Conservation (phyloP, 2,113 vertebrate genomes). For the Hystrix cristata region DNA sequence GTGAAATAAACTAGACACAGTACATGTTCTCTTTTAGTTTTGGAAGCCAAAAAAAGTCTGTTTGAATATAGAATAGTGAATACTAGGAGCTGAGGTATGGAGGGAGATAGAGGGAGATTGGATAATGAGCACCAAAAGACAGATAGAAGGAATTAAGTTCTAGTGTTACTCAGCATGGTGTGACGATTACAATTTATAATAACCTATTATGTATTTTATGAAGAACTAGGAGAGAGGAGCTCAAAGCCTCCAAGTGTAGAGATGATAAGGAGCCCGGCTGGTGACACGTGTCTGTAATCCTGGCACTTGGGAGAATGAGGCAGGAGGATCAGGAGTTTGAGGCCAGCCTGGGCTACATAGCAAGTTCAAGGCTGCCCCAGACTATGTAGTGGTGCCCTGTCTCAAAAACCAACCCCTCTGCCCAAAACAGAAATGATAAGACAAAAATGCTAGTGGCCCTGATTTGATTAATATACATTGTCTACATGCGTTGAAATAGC, state of each 20-base stretch:
- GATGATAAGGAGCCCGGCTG: not conserved
- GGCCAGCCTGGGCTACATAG: not conserved
- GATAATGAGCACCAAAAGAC: not conserved
- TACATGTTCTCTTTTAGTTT: not conserved
- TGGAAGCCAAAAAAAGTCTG: not conserved
- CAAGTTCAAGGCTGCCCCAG: not conserved
- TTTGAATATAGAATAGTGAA: not conserved
- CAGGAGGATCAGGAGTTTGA: not conserved
- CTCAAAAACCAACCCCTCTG: not conserved
- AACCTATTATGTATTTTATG: not conserved
- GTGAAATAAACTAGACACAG: not conserved
- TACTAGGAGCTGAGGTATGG: not conserved
- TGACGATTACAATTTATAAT: not conserved
- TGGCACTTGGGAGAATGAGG: not conserved
- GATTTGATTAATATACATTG: not conserved
- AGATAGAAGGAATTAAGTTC: not conserved
- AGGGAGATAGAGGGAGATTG: not conserved
- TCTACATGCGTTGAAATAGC: not conserved
- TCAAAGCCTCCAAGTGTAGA: not conserved
- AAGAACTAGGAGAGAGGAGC: not conserved
- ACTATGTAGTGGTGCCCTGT: not conserved
- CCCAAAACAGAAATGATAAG: not conserved
- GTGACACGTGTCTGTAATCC: not conserved
- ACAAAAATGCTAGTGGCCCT: not conserved
- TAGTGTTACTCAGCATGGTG: not conserved